Conservation (phyloP, 2,888 invertebrate genomes). For the Parnassius glacialis region DNA sequence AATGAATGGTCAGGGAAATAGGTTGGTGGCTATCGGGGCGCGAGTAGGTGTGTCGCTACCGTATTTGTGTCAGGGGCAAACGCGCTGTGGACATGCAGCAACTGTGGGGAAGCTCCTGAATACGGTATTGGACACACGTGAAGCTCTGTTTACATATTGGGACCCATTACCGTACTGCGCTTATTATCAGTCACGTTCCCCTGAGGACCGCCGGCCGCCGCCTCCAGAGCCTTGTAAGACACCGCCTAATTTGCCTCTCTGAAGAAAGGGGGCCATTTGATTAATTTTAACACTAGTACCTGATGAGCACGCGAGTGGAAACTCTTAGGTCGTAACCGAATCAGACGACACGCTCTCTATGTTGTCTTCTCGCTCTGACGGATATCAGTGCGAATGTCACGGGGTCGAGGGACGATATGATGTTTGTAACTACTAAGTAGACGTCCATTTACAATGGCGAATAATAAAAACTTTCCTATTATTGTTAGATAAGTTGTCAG, state of each 20-base stretch:
- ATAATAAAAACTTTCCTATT: conserved; percentile 53
- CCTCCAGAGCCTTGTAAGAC: conserved; percentile 80
- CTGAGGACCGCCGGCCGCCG: conserved; percentile 72
- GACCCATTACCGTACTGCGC: conserved; percentile 93
- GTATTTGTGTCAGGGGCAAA: conserved; percentile 88
- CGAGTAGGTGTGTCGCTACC: conserved; percentile 90
- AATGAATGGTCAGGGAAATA: conserved; percentile 61
- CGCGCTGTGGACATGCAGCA: conserved; percentile 83
- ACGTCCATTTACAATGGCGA: conserved; percentile 51
- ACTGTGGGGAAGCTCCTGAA: conserved; percentile 83
- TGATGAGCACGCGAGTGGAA: conserved; percentile 72
- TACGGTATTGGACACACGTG: conserved; percentile 87
- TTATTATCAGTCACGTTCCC: conserved; percentile 90
- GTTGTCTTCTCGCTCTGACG: conserved; percentile 36
- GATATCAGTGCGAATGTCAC: conserved; percentile 29
- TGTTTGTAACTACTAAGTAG: conserved; percentile 79
- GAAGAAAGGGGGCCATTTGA: conserved; percentile 46
- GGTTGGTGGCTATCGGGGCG: conserved; percentile 80
- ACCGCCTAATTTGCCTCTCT: conserved; percentile 73
- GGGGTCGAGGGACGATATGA: conserved; percentile 58
- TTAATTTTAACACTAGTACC: conserved; percentile 74
- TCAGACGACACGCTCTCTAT: conserved; percentile 42
- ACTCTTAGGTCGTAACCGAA: conserved; percentile 45
- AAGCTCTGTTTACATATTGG: conserved; percentile 91
- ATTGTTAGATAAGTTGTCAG: conserved; percentile 29